These are phyloP conservation scores for Chydorus sphaericus DNA, from an alignment of 2,888 invertebrate genomes.

Conservation along the genomic window DNA sequence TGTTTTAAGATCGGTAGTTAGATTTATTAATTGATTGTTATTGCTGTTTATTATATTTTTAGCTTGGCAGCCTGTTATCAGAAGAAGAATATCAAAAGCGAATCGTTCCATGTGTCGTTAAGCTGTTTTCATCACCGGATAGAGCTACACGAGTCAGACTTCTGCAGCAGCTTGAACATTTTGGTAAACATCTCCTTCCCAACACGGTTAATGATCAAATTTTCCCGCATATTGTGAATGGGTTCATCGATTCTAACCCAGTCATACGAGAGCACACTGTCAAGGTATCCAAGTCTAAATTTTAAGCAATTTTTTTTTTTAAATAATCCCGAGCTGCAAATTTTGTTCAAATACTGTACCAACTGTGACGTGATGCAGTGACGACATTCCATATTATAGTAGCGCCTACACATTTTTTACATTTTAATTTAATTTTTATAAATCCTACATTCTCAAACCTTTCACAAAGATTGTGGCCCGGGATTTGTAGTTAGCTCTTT, in stretches of 20 bases:
- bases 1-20: not conserved
- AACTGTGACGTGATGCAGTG: too few relatives aligned
- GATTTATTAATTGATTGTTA: not conserved
- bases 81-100: constrained; percentile 87
- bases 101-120: constrained; percentile 94
- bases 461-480: too few relatives aligned
- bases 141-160: constrained; percentile 86
- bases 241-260: constrained; percentile 93
- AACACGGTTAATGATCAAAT: constrained; percentile 78
- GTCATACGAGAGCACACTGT: constrained; percentile 95
- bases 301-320: not conserved
- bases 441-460: too few relatives aligned
- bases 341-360: too few relatives aligned
- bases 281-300: constrained; percentile 41
- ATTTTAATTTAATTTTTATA: too few relatives aligned
- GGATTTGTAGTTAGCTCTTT: too few relatives aligned
- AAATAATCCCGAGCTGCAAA: too few relatives aligned
- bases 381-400: too few relatives aligned
- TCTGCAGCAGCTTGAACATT: constrained; percentile 83
- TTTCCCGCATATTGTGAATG: constrained; percentile 82
- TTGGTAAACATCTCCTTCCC: constrained; percentile 43
- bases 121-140: constrained; percentile 89
- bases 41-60: constrained; percentile 27
- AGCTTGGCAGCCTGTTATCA: constrained; percentile 79
- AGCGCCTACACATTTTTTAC: too few relatives aligned